Evolutionary conservation across 2,113 vertebrate genomes (phyloP).

Genomic region (Manacus vitellinus): DNA sequence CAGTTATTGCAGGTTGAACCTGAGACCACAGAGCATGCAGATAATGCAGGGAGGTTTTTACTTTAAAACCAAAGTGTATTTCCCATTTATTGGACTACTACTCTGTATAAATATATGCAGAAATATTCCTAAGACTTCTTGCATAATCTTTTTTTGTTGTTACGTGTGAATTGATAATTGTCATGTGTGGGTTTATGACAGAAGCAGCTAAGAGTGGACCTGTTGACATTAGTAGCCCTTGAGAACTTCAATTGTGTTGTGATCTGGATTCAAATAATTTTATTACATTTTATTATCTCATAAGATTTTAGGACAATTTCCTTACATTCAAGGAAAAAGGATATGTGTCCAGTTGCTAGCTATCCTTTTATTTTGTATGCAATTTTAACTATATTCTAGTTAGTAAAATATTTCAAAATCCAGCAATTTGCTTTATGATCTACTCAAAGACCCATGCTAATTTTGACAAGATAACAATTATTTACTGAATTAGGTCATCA

Average conservation of each 20-base stretch:
- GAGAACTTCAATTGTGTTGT: not conserved
- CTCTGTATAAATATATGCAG: not conserved
- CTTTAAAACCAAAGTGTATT: not conserved
- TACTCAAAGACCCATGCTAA: not conserved
- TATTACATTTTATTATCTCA: not conserved
- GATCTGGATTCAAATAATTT: not conserved
- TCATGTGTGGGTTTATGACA: accelerated
- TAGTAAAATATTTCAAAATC: not conserved
- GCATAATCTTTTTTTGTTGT: not conserved
- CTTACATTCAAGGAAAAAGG: not conserved
- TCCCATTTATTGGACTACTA: not conserved
- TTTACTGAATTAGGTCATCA: slow-evolving; percentile 78
- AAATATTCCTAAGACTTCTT: not conserved
- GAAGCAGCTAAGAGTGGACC: not conserved
- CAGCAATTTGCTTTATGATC: not conserved
- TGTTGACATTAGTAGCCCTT: not conserved
- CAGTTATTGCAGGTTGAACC: not conserved
- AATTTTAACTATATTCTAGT: not conserved
- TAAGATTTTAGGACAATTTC: not conserved
- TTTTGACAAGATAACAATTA: not conserved
- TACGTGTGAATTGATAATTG: not conserved
- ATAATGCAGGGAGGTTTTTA: not conserved
- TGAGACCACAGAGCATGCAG: not conserved
- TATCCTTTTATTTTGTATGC: not conserved
- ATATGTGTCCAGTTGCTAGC: not conserved